These are phyloP conservation scores for Pristionchus mayeri DNA, from an alignment of 2,888 invertebrate species.

Conservation along the genomic window DNA sequence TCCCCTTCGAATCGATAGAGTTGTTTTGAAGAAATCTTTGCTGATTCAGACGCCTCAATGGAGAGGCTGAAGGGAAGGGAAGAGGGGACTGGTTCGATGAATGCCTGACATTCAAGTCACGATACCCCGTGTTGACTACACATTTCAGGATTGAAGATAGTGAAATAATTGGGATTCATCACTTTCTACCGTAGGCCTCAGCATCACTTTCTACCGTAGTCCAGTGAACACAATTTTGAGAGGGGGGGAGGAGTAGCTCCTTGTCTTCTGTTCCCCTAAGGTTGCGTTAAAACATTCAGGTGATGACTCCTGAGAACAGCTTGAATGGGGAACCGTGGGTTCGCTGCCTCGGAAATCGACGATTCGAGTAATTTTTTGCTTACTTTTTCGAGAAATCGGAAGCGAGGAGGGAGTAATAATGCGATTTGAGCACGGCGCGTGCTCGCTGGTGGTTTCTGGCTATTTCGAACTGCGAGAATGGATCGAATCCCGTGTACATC, in stretches of 20 bases:
- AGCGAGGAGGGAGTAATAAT: not conserved
- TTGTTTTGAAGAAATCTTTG: not conserved
- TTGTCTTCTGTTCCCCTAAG: too few species aligned
- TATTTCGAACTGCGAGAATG: conserved; percentile 83
- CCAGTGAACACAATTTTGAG: too few species aligned
- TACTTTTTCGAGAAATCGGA: not conserved
- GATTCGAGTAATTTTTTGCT: conserved; percentile 58
- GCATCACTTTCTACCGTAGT: too few species aligned
- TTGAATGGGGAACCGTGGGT: not conserved
- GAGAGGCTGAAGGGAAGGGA: too few species aligned
- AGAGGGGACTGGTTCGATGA: not conserved
- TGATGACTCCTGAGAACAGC: too few species aligned
- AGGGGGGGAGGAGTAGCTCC: too few species aligned
- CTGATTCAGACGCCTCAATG: not conserved
- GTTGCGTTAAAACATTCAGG: too few species aligned
- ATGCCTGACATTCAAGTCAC: not conserved
- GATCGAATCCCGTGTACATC: conserved; percentile 5
- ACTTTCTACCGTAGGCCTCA: too few species aligned
- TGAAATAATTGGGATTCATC: too few species aligned
- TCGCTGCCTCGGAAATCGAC: conserved; percentile 58
- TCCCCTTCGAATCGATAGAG: too few species aligned
- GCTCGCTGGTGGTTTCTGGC: conserved; percentile 96
- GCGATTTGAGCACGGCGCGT: conserved; percentile 84
- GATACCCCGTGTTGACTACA: not conserved
- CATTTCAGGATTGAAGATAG: not conserved